phyloP scores from a whole-genome alignment of 92 coral and sea anemone genomes.

The Ricordea florida region DNA sequence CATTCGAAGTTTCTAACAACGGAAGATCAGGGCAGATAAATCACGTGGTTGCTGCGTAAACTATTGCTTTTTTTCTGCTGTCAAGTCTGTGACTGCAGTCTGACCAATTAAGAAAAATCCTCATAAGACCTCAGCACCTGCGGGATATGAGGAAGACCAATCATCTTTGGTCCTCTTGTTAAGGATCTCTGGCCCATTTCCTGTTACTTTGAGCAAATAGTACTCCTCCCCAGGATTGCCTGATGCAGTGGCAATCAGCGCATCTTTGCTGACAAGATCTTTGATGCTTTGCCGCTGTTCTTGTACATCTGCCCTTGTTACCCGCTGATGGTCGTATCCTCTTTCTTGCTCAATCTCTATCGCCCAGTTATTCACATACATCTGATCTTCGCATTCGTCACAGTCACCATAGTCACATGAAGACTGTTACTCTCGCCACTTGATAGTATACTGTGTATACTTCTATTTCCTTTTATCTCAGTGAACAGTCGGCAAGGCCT shows the following conservation, averaged over 20 bases:
- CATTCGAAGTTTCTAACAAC: background rate
- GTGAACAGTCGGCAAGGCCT: constrained; percentile 13
- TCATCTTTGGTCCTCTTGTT: constrained; percentile 15
- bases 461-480: constrained; percentile 29
- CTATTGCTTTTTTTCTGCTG: constrained; percentile 16
- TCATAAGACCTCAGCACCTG: constrained; percentile 1
- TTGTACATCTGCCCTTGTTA: too few species aligned
- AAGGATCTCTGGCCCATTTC: constrained; percentile 32
- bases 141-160: background rate
- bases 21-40: constrained; percentile 3
- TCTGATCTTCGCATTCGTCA: too few species aligned
- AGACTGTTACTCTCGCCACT: background rate
- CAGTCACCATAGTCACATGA: too few species aligned
- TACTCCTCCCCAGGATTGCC: constrained; percentile 39
- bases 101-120: constrained; percentile 22
- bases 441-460: constrained; percentile 27
- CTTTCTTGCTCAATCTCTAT: too few species aligned
- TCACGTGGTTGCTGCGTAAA: constrained; percentile 18
- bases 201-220: constrained; percentile 16
- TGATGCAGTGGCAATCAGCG: constrained; percentile 40
- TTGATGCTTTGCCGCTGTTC: too few species aligned
- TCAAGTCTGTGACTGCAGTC: background rate
- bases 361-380: too few species aligned
- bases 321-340: too few species aligned
- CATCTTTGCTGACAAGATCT: too few species aligned